These are phyloP conservation scores for Campopleginae sp. DNA, from an alignment of 2,888 invertebrate genomes.

Conservation along the genomic window DNA sequence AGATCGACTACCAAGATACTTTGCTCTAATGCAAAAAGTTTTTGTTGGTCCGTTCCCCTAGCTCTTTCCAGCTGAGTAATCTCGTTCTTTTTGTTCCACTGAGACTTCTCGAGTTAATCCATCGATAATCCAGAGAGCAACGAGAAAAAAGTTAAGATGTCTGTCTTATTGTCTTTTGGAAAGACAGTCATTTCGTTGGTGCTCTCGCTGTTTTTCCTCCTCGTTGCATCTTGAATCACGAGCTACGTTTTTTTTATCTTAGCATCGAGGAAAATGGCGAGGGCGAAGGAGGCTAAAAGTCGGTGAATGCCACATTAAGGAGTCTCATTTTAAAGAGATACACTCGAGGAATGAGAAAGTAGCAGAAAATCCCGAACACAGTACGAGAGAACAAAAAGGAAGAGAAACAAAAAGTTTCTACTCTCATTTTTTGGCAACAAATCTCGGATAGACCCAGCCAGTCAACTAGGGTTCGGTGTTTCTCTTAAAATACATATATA, in stretches of 20 bases:
- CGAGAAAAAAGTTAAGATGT: slow-evolving; percentile 28
- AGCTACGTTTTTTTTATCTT: slow-evolving; percentile 46
- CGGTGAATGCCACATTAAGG: slow-evolving; percentile 60
- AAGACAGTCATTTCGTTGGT: slow-evolving; percentile 10
- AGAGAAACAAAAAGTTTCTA: slow-evolving; percentile 7
- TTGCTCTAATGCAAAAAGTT: slow-evolving; percentile 62
- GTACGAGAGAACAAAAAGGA: neutral
- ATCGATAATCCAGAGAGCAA: slow-evolving; percentile 65
- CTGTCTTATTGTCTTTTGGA: slow-evolving; percentile 32
- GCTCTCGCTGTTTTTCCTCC: slow-evolving; percentile 2
- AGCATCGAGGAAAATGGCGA: slow-evolving; percentile 28
- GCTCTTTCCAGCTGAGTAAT: slow-evolving; percentile 34
- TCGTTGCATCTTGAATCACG: slow-evolving; percentile 45
- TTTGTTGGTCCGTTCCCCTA: slow-evolving; percentile 34
- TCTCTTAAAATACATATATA: slow-evolving; percentile 44
- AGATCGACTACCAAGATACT: slow-evolving; percentile 28
- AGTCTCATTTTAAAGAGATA: slow-evolving; percentile 60
- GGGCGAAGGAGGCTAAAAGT: slow-evolving; percentile 45
- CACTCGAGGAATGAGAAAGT: slow-evolving; percentile 52
- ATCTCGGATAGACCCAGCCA: slow-evolving; percentile 47
- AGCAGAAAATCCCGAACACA: slow-evolving; percentile 35
- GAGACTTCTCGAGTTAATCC: slow-evolving; percentile 64
- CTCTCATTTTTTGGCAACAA: slow-evolving; percentile 59
- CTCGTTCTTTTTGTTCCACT: slow-evolving; percentile 42
- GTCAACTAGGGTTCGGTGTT: slow-evolving; percentile 36